phyloP scores from a whole-genome alignment of 2,888 invertebrate species.

The Apotomis betuletana region DNA sequence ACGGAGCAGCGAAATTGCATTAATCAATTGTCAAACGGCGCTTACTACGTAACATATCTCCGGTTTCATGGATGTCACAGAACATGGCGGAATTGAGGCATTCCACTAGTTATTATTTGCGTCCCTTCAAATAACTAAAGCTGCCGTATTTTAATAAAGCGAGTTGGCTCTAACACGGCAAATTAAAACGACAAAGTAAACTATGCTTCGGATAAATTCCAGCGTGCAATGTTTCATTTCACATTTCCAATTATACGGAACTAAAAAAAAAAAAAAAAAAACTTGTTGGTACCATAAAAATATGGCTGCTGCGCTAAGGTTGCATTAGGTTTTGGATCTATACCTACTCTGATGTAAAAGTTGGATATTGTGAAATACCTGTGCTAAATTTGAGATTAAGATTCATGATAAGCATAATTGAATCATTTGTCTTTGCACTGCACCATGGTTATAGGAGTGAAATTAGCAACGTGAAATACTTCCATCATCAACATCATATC shows the following conservation, averaged over 20 bases:
- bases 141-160: conserved; percentile 38
- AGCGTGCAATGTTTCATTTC: conserved; percentile 29
- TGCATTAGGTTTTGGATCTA: no score
- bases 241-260: conserved; percentile 25
- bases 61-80: conserved; percentile 58
- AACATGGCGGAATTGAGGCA: conserved; percentile 58
- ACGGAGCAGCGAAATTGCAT: conserved; percentile 72
- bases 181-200: conserved; percentile 39
- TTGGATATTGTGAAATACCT: no score
- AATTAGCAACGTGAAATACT: no score
- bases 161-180: conserved; percentile 36
- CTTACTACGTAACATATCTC: conserved; percentile 60
- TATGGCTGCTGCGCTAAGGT: neutral
- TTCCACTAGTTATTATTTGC: conserved; percentile 42
- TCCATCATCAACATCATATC: no score
- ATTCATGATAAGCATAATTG: no score
- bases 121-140: conserved; percentile 40
- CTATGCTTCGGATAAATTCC: conserved; percentile 38
- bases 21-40: conserved; percentile 77
- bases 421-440: no score
- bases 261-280: no score
- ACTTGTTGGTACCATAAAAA: conserved; percentile 14
- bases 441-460: no score
- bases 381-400: no score
- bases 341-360: no score